Percentiles rank a stretch among this genome's conserved stretches.
phyloP scores from a whole-genome alignment of 2,113 vertebrate species.

The Onychorhynchus coronatus region DNA sequence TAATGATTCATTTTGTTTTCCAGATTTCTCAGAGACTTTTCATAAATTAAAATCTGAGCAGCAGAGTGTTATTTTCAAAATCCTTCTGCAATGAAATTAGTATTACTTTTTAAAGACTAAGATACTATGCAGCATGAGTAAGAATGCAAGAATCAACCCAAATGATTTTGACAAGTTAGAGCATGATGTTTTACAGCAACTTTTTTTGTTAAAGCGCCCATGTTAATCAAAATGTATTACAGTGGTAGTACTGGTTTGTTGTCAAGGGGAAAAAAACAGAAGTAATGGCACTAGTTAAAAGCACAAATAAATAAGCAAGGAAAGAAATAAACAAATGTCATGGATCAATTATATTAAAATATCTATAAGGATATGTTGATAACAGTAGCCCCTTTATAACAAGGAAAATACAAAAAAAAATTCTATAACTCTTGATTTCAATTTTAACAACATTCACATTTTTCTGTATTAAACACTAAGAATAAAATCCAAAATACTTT shows the following conservation, averaged over 20 bases:
- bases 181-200: background rate
- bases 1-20: slow-evolving; percentile 43
- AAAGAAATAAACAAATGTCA: background rate
- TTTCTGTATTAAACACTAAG: background rate
- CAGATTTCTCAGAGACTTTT: slow-evolving; percentile 7
- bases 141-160: background rate
- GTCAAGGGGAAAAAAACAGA: background rate
- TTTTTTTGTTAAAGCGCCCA: background rate
- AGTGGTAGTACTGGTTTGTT: background rate
- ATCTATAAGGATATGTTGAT: background rate
- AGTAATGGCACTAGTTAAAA: background rate
- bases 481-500: background rate
- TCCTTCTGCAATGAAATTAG: background rate
- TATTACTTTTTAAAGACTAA: slow-evolving; percentile 13
- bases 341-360: background rate
- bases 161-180: slow-evolving; percentile 35
- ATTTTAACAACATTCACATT: background rate
- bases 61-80: background rate
- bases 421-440: background rate
- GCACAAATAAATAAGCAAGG: background rate
- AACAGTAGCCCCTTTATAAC: background rate
- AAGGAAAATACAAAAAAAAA: background rate
- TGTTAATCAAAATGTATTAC: background rate
- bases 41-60: slow-evolving; percentile 11
- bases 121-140: background rate